A percentile compares a stretch with the other conserved stretches of the same genome.
Evolutionary conservation across 2,888 invertebrate species (phyloP).

Genomic region (Hydriomena furcata): DNA sequence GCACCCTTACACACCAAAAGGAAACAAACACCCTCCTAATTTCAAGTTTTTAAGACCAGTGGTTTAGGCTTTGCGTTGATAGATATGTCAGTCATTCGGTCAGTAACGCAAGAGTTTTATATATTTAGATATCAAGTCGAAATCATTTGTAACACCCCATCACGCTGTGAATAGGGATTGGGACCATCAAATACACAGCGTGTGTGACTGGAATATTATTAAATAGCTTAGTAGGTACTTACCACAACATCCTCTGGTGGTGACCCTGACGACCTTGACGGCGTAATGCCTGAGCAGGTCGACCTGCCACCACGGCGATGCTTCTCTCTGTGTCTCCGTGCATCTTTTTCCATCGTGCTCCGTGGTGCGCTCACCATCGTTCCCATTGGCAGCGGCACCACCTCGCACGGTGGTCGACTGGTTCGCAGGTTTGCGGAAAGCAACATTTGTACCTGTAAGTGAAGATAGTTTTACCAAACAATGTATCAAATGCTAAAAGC

Average conservation of each 20-base stretch:
- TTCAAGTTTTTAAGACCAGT: too few relatives aligned
- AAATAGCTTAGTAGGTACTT: too few relatives aligned
- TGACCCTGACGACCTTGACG: slow-evolving; percentile 92
- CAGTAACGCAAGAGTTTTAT: too few relatives aligned
- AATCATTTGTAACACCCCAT: too few relatives aligned
- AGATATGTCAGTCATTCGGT: too few relatives aligned
- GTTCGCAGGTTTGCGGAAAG: slow-evolving; percentile 93
- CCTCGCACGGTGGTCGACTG: slow-evolving; percentile 95
- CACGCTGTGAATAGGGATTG: too few relatives aligned
- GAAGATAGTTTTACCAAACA: neutral
- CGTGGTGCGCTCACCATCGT: slow-evolving; percentile 92
- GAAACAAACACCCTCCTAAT: too few relatives aligned
- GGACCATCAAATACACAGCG: too few relatives aligned
- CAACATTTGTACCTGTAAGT: slow-evolving; percentile 90
- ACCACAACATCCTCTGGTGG: slow-evolving; percentile 92
- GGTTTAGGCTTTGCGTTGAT: too few relatives aligned
- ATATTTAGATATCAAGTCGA: too few relatives aligned
- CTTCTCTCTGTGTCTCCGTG: slow-evolving; percentile 94
- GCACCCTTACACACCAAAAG: too few relatives aligned
- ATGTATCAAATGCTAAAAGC: neutral
- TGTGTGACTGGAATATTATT: too few relatives aligned
- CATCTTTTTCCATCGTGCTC: slow-evolving; percentile 95
- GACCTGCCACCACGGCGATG: slow-evolving; percentile 97
- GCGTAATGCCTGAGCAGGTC: slow-evolving; percentile 93
- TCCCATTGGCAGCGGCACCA: slow-evolving; percentile 92